Percentiles rank a stretch among this genome's conserved stretches.
Conservation (phyloP, 2,113 vertebrate genomes). For the Gila orcuttii region DNA sequence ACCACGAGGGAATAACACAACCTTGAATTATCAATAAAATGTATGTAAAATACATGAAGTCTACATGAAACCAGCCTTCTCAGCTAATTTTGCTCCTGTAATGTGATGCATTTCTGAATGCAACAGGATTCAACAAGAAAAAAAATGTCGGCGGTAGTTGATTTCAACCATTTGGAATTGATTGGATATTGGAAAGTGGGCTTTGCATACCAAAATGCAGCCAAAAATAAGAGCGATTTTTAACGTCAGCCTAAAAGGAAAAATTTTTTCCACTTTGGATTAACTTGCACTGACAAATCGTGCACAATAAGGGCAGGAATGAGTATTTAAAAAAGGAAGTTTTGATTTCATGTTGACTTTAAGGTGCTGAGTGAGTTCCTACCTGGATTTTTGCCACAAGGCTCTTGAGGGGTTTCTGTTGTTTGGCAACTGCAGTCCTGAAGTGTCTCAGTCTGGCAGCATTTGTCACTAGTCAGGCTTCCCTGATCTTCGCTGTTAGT, state of each 20-base stretch:
- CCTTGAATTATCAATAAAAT: background rate
- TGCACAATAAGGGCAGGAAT: background rate
- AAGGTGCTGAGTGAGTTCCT: background rate
- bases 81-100: background rate
- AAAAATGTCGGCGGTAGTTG: background rate
- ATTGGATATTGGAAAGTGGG: background rate
- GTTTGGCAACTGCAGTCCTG: constrained; percentile 43
- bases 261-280: background rate
- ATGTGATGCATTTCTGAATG: background rate
- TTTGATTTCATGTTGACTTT: constrained; percentile 18
- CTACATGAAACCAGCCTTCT: background rate
- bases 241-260: background rate
- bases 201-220: background rate
- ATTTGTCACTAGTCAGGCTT: constrained; percentile 52
- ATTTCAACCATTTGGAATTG: background rate
- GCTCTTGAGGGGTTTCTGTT: constrained; percentile 41
- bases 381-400: constrained; percentile 51
- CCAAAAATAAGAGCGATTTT: background rate
- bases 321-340: constrained; percentile 6
- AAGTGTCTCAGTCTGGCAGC: constrained; percentile 56
- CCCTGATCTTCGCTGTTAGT: constrained; percentile 14
- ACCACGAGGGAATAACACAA: background rate
- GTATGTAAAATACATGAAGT: background rate
- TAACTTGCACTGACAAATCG: background rate
- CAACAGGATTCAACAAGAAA: background rate